Base-by-base conservation (phyloP, 2,888 invertebrate species). In the Scaptodrosophila latifasciaeformis region DNA sequence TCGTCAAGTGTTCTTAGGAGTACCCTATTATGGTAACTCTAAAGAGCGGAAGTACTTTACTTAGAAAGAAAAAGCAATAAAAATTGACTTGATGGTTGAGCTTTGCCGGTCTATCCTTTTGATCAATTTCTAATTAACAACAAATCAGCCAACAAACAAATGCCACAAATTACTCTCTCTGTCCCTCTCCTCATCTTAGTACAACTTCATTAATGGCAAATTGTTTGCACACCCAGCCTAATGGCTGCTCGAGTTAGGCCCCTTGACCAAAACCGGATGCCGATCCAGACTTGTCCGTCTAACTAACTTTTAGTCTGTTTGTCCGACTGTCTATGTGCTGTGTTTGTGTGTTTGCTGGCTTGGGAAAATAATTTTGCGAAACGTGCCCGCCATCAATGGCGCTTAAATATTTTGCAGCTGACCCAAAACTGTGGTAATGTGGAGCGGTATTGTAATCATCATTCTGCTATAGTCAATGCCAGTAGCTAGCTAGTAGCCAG, bases 51-150 rank as follows among this genome's bases (percentile, higher is more conserved):
- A 24, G 24, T 24, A 24, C 3, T 7, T 24, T 7, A 7, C 7
- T 24, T 24, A 7, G 24, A 24, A 24, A 24, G 24, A 7, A 24
- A 7, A 24, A 5, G 24, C 24, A 24, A 24, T 5, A 24, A 24
- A 7, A 5, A 3, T 3, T 3, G 24, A 24, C 3, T 3, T 7
- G 24, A 24, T 24, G 4, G 3, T 27, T 9, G 10, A 18, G 24
- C 24, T 12, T 43, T 12, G 49, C 47, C 64, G 70, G 57, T 49
- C 17, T 46, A 47, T 35, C 66, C 72, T 72, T 69, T 72, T 65
- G 72, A 63, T 69, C 72, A 72, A 54, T 47, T 50, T 52, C 56
- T 59, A 59, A 63, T 67, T 68, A 68, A 58, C 45, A 46, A 65
- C 51, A 51, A 43, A 35, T 4, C 17, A 44, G 34, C 10, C 34